phyloP scores from a whole-genome alignment of 2,113 vertebrate species.

The Mola mola region DNA sequence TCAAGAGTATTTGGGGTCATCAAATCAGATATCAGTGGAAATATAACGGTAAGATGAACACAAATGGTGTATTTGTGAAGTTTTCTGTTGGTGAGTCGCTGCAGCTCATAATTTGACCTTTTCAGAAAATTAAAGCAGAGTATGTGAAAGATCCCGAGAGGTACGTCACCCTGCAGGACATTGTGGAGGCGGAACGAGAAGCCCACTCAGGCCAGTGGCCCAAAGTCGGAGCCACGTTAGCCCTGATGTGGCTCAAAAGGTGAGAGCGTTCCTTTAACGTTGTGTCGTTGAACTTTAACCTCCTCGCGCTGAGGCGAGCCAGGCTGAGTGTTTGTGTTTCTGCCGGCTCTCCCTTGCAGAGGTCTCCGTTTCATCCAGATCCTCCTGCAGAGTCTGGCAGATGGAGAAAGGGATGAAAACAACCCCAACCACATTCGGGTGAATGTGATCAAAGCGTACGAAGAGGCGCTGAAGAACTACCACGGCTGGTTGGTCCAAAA shows the following conservation, averaged over 20 bases:
- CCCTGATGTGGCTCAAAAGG: slow-evolving; percentile 98
- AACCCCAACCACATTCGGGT: slow-evolving; percentile 92
- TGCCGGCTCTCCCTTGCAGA: slow-evolving; percentile 72
- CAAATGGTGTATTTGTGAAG: background rate
- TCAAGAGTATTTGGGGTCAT: slow-evolving; percentile 88
- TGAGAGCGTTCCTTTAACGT: slow-evolving; percentile 67
- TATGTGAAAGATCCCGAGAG: slow-evolving; percentile 89
- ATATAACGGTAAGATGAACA: slow-evolving; percentile 87
- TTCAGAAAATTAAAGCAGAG: slow-evolving; percentile 90
- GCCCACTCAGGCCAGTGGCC: slow-evolving; percentile 88
- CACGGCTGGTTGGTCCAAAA: slow-evolving; percentile 95
- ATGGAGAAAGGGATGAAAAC: slow-evolving; percentile 89
- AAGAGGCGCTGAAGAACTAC: slow-evolving; percentile 91
- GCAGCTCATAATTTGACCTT: background rate
- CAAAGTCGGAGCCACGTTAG: slow-evolving; percentile 90
- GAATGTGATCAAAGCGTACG: slow-evolving; percentile 93
- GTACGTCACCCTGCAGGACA: slow-evolving; percentile 92
- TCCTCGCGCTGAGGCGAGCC: background rate
- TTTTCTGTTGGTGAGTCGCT: background rate
- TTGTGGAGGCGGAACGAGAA: slow-evolving; percentile 89
- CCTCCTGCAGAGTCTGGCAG: slow-evolving; percentile 93
- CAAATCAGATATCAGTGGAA: slow-evolving; percentile 92
- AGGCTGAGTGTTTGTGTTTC: too few relatives aligned
- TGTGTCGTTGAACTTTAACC: slow-evolving; percentile 4
- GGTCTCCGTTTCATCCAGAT: slow-evolving; percentile 95